Evolutionary conservation across 2,113 vertebrate species (phyloP).

Genomic region (Callocephalon fimbriatum): DNA sequence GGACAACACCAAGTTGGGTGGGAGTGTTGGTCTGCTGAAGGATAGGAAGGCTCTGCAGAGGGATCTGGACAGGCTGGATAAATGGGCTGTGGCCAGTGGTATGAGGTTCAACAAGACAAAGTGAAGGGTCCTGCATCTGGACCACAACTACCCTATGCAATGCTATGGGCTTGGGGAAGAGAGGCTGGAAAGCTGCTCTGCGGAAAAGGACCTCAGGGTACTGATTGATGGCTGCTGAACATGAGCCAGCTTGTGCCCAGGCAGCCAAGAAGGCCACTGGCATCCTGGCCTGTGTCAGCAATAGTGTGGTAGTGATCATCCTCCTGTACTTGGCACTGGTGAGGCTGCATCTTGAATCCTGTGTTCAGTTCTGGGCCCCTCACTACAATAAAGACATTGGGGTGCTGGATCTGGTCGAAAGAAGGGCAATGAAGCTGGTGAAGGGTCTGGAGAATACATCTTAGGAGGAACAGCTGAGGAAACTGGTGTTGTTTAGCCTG

Average conservation of each 20-base stretch:
- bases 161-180: background rate
- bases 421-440: background rate
- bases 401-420: background rate
- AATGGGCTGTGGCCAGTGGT: background rate
- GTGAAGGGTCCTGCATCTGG: background rate
- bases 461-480: rapidly evolving
- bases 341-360: background rate
- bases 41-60: background rate
- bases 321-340: rapidly evolving
- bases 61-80: background rate
- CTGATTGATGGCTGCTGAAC: rapidly evolving
- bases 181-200: background rate
- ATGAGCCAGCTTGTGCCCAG: rapidly evolving
- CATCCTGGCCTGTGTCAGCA: background rate
- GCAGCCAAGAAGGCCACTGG: background rate
- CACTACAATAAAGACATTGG: background rate
- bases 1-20: background rate
- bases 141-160: background rate
- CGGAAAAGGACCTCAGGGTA: background rate
- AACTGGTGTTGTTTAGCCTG: background rate
- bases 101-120: background rate
- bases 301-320: background rate
- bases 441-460: rapidly evolving
- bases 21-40: background rate
- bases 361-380: background rate